These are phyloP conservation scores for Pelosia muscerda DNA, from an alignment of 2,888 invertebrate species.

Conservation along the genomic window DNA sequence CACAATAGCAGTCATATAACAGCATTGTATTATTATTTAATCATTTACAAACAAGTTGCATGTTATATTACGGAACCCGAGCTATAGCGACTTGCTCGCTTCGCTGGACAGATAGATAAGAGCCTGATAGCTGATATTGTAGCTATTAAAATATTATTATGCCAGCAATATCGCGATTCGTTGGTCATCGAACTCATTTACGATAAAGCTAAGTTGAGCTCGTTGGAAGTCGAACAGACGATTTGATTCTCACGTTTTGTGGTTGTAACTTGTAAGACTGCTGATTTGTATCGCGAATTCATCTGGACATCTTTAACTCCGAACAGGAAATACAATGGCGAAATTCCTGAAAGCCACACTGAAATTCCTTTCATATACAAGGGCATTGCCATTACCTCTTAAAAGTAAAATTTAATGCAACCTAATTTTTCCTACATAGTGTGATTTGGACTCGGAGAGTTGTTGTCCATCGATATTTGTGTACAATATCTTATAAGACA, in stretches of 20 bases:
- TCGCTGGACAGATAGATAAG: constrained; percentile 28
- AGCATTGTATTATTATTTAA: constrained; percentile 49
- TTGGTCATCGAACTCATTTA: constrained; percentile 16
- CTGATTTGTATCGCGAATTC: neutral
- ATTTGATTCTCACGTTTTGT: neutral
- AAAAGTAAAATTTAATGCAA: no score
- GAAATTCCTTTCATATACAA: neutral
- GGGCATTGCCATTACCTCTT: no score
- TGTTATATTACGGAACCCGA: constrained; percentile 36
- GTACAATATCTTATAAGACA: no score
- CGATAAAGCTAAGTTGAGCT: neutral
- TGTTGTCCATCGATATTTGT: no score
- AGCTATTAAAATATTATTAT: constrained; percentile 33
- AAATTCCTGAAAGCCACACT: neutral
- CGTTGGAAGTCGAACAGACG: neutral
- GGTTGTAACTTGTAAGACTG: no score
- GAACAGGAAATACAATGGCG: neutral
- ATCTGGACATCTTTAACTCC: neutral
- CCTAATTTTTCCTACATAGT: no score
- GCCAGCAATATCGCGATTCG: constrained; percentile 27
- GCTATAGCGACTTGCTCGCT: constrained; percentile 23
- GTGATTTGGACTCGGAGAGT: no score
- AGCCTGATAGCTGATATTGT: constrained; percentile 31
- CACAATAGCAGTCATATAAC: constrained; percentile 8
- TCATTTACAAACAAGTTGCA: constrained; percentile 49